These are phyloP conservation scores for Lagocephalus sceleratus DNA, from an alignment of 2,797 vertebrate species.

Conservation along the genomic window DNA sequence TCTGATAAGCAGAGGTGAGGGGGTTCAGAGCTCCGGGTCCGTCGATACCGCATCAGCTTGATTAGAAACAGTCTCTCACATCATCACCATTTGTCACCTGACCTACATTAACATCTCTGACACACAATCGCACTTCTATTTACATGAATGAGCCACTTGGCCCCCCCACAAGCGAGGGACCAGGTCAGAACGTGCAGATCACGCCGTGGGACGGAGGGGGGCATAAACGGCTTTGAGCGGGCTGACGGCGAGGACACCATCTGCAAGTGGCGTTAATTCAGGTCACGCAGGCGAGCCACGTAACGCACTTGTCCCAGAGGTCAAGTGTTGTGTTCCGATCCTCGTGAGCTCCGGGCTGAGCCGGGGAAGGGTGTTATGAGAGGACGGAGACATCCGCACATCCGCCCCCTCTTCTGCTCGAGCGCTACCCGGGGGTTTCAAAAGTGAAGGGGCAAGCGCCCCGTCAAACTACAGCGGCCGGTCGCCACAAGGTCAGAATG, in stretches of 20 bases:
- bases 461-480: constrained; percentile 20
- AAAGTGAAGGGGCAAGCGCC: constrained; percentile 3
- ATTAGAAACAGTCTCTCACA: constrained; percentile 21
- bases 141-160: constrained; percentile 26
- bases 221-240: constrained; percentile 45
- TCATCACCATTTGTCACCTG: constrained; percentile 50
- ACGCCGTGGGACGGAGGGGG: constrained; percentile 44
- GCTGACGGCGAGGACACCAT: constrained; percentile 44
- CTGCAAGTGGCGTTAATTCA: constrained; percentile 36
- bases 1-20: too few species aligned
- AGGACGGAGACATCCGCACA: not conserved
- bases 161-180: constrained; percentile 45
- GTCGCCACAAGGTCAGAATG: constrained; percentile 69
- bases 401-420: not conserved
- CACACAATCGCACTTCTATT: not conserved
- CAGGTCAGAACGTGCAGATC: constrained; percentile 51
- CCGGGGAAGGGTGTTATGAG: not conserved
- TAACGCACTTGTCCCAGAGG: constrained; percentile 37
- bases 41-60: constrained; percentile 2
- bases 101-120: constrained; percentile 38
- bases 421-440: constrained; percentile 1
- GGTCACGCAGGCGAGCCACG: constrained; percentile 15
- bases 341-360: not conserved
- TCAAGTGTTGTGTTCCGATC: constrained; percentile 27
- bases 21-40: too few species aligned